A percentile compares a stretch with the other conserved stretches of the same genome.
phyloP scores from a whole-genome alignment of 2,888 invertebrate species.

The Drepana falcataria region DNA sequence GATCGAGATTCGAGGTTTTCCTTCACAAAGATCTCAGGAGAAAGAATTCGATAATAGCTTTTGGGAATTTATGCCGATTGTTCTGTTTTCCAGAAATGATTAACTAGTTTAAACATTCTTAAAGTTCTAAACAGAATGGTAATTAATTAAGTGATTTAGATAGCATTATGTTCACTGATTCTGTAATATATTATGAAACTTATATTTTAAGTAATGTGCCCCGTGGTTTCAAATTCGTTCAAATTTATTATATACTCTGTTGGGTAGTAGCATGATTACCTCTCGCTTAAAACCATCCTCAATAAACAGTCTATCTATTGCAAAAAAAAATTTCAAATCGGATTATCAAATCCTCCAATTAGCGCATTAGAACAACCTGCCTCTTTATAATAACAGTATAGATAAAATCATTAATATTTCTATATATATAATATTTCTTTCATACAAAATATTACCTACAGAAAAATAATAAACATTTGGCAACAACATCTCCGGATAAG shows the following conservation, averaged over 20 bases:
- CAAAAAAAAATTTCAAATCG: no score
- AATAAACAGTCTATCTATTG: no score
- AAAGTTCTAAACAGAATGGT: not conserved
- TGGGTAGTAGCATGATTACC: no score
- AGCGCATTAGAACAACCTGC: no score
- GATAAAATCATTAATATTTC: no score
- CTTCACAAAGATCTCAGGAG: not conserved
- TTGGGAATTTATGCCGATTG: not conserved
- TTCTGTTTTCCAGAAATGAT: not conserved
- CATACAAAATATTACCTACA: slow-evolving; percentile 10
- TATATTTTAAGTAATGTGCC: no score
- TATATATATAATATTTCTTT: not conserved
- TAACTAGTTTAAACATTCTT: not conserved
- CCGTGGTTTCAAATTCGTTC: no score
- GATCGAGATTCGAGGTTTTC: slow-evolving; percentile 11
- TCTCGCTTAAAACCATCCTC: no score
- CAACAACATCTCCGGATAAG: slow-evolving; percentile 47
- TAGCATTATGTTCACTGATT: not conserved
- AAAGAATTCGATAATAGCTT: slow-evolving; percentile 1
- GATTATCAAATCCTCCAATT: no score
- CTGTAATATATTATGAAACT: no score
- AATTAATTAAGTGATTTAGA: not conserved
- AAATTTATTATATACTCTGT: no score
- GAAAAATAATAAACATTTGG: slow-evolving; percentile 56
- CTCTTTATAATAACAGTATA: no score